Conservation (phyloP, 2,888 invertebrate species). For the Crioceris asparagi region DNA sequence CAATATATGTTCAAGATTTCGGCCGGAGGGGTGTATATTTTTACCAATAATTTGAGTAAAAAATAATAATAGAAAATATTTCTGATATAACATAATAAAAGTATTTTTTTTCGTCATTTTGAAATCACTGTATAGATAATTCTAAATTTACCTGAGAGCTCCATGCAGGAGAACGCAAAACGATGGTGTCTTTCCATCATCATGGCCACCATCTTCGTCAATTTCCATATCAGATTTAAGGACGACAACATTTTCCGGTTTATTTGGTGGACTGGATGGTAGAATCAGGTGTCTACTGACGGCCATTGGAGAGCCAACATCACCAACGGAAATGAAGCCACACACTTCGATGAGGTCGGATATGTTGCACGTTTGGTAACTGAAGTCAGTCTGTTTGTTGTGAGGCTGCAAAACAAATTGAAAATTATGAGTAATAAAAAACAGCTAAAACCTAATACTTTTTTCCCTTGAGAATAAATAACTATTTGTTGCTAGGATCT, state of each 20-base stretch:
- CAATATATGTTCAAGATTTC: not conserved
- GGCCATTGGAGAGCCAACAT: slow-evolving; percentile 85
- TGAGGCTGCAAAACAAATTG: slow-evolving; percentile 28
- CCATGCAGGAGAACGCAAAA: slow-evolving; percentile 91
- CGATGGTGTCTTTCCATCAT: slow-evolving; percentile 72
- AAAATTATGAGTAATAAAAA: not conserved
- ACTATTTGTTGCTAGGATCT: no score
- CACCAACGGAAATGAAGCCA: slow-evolving; percentile 79
- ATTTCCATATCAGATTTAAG: slow-evolving; percentile 24
- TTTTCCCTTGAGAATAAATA: not conserved
- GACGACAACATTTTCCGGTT: slow-evolving; percentile 17
- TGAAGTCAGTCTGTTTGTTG: slow-evolving; percentile 54
- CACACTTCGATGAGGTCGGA: slow-evolving; percentile 70
- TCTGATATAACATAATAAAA: no score
- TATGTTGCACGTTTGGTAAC: slow-evolving; percentile 48
- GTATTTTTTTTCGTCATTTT: no score
- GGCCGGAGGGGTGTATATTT: no score
- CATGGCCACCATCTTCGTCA: slow-evolving; percentile 47
- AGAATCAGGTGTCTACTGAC: slow-evolving; percentile 83
- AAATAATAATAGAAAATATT: no score
- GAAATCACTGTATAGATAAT: no score
- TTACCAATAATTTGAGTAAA: no score
- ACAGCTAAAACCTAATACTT: no score
- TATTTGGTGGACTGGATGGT: slow-evolving; percentile 46
- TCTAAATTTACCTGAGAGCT: slow-evolving; percentile 39